A percentile compares a stretch with the other conserved stretches of the same genome.
Evolutionary conservation across 1,140 invertebrate genomes (phyloP).

Genomic region (Ctenoplectra terminalis): DNA sequence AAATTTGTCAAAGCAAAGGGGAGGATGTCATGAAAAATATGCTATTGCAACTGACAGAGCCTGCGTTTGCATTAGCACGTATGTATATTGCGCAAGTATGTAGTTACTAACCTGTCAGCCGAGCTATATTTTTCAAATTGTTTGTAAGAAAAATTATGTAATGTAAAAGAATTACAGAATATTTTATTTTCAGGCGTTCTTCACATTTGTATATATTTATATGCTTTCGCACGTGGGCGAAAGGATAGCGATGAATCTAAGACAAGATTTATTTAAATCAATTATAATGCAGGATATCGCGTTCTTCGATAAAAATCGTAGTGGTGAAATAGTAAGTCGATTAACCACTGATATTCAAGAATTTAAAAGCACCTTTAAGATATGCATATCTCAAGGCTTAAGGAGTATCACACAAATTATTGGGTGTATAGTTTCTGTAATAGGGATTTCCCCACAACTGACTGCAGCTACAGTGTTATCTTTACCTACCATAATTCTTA

Average conservation of each 20-base stretch:
- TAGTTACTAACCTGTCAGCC: slow-evolving; percentile 46
- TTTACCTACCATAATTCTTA: slow-evolving; percentile 91
- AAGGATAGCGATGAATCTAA: slow-evolving; percentile 90
- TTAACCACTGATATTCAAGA: slow-evolving; percentile 97
- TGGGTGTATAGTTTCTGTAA: slow-evolving; percentile 90
- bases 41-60: slow-evolving; percentile 86
- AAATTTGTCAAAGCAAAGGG: slow-evolving; percentile 79
- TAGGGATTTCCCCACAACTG: slow-evolving; percentile 94
- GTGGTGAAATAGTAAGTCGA: slow-evolving; percentile 95
- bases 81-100: slow-evolving; percentile 89
- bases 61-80: slow-evolving; percentile 86
- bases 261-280: slow-evolving; percentile 91
- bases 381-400: slow-evolving; percentile 94
- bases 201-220: slow-evolving; percentile 95
- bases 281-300: slow-evolving; percentile 94
- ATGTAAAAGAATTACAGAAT: slow-evolving; percentile 7
- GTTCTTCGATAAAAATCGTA: slow-evolving; percentile 95
- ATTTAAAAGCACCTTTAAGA: slow-evolving; percentile 98
- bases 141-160: neutral
- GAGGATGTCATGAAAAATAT: slow-evolving; percentile 77
- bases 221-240: slow-evolving; percentile 94
- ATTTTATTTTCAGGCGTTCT: slow-evolving; percentile 86
- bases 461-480: slow-evolving; percentile 91
- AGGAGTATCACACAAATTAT: slow-evolving; percentile 92
- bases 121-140: too few relatives aligned